phyloP scores from a whole-genome alignment of 2,888 invertebrate species.

The Tolmerus cingulatus region DNA sequence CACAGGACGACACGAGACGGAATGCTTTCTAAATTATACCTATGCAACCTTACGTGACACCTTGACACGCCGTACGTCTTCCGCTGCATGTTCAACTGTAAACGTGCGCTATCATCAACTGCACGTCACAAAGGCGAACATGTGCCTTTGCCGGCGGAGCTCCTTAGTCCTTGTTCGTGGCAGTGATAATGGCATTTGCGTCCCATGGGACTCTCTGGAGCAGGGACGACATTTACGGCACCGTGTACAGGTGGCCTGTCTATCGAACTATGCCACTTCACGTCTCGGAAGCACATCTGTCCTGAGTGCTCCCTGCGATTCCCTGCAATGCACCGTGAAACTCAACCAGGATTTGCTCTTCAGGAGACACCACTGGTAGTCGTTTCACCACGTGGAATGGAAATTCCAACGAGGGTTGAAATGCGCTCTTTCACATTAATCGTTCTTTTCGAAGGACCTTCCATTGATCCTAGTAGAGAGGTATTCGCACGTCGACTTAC shows the following conservation, averaged over 20 bases:
- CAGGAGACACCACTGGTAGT: background rate
- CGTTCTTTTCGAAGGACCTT: background rate
- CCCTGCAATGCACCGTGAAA: background rate
- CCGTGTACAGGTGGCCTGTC: background rate
- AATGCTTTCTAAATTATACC: background rate
- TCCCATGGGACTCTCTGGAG: background rate
- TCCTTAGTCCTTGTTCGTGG: background rate
- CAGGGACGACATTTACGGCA: background rate
- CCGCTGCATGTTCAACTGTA: background rate
- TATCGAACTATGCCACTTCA: background rate
- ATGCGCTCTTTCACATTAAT: background rate
- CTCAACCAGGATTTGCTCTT: background rate
- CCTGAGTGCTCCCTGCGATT: background rate
- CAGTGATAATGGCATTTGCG: slow-evolving; percentile 1
- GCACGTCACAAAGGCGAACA: background rate
- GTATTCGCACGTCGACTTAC: background rate
- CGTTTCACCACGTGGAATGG: background rate
- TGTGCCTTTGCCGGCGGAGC: background rate
- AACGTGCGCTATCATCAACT: background rate
- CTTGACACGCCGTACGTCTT: background rate
- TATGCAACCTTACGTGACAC: background rate
- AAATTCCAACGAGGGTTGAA: background rate
- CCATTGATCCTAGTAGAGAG: background rate
- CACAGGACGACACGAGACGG: background rate
- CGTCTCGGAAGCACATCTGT: background rate